Conservation (phyloP, 1,140 invertebrate genomes). For the Drosophila azteca region DNA sequence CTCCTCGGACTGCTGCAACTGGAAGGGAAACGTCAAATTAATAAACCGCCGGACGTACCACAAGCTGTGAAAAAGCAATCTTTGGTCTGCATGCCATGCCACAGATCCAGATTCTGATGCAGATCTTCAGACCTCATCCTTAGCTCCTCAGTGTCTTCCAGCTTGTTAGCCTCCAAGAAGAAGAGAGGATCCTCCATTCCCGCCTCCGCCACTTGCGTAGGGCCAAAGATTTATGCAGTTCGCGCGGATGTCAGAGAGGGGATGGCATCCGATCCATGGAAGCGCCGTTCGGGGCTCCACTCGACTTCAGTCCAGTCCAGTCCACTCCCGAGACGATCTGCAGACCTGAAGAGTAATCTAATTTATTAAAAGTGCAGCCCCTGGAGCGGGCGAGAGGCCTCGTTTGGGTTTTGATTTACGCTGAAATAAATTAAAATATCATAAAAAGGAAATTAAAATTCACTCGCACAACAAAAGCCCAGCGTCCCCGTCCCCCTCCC, state of each 20-base stretch:
- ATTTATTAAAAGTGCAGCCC: slow-evolving; percentile 81
- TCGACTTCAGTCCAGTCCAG: slow-evolving; percentile 21
- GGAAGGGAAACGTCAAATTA: slow-evolving; percentile 71
- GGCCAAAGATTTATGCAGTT: slow-evolving; percentile 75
- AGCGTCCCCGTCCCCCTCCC: too few relatives aligned
- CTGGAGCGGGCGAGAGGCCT: slow-evolving; percentile 43
- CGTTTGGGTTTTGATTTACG: slow-evolving; percentile 83
- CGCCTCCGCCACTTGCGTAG: slow-evolving; percentile 3
- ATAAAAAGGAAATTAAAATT: slow-evolving; percentile 84
- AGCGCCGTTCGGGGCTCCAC: slow-evolving; percentile 48
- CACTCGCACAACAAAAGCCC: slow-evolving; percentile 72
- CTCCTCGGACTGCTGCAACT: slow-evolving; percentile 41
- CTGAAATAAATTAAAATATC: slow-evolving; percentile 84
- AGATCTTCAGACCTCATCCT: not conserved
- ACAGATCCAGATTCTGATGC: not conserved
- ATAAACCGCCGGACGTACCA: slow-evolving; percentile 79
- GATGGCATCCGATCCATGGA: slow-evolving; percentile 41
- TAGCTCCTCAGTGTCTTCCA: slow-evolving; percentile 42
- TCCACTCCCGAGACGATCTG: slow-evolving; percentile 4
- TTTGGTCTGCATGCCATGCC: slow-evolving; percentile 60
- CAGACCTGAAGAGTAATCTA: slow-evolving; percentile 64
- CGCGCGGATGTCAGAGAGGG: slow-evolving; percentile 47
- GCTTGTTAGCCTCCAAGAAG: slow-evolving; percentile 46
- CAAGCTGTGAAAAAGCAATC: slow-evolving; percentile 81
- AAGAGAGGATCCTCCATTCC: not conserved